Base-by-base conservation (phyloP, 1,140 invertebrate genomes). In the Neodiprion virginianus region DNA sequence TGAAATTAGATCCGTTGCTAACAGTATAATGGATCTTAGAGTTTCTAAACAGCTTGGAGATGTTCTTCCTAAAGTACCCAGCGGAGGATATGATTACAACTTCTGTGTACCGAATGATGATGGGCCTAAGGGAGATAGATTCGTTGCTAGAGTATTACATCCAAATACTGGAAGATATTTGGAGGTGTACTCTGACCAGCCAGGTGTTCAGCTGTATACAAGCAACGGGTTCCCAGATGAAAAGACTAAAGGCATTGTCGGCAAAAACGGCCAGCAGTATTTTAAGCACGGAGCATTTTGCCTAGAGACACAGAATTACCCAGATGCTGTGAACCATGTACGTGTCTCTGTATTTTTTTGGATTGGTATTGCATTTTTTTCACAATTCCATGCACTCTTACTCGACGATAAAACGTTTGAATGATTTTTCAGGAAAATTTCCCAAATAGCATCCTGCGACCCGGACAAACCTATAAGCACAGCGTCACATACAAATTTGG, bases 181-280 rank as follows among this genome's bases (percentile, higher is more conserved):
- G 72, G 93, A 96, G 83, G 89, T 97, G 0, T 93, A 91, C 77
- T 94, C 94, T 11, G 93, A 96, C 85, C 96, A 98, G 82, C 96
- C 96, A 0, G 97, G 96, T 9, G 91, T 98, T 10, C 96, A 98
- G 81, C 93, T 99, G 79, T 98, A 98, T 82, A 98, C 97, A 0
- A 88, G 91, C 0, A 95, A 97, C 83, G 94, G 90, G 82, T 85
- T 98, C 2, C 94, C 94, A 0, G 86, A 87, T 48, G 80, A 17
- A 9, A 77, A 72, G 12, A 68, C 73, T 0, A 72, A 71, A 7
- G 89, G 89, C 82, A 81, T 94, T 12, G 71, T 81, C 21, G 96
- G 96, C 5, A 97, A 97, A 88, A 85, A 88, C 1, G 92, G 92
- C 11, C 88, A 87, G 0, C 81, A 84, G 0, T 98, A 98, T 82